These are phyloP conservation scores for Hippolais icterina DNA, from an alignment of 2,113 vertebrate genomes.

Conservation along the genomic window DNA sequence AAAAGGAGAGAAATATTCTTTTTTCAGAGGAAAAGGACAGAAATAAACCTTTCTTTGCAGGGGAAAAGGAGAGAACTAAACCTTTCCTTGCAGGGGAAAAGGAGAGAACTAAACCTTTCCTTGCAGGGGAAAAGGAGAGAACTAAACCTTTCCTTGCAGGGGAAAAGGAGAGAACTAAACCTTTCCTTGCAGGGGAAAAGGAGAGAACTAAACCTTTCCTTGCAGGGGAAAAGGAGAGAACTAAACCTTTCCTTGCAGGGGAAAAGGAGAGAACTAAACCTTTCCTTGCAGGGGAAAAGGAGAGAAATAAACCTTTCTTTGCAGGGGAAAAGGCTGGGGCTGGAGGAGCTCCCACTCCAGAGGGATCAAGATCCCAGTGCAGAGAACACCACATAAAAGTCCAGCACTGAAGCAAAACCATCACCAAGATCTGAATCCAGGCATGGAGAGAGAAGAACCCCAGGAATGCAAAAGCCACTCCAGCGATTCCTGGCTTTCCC, in stretches of 20 bases:
- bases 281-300: not conserved
- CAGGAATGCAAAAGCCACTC: not conserved
- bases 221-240: not conserved
- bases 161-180: not conserved
- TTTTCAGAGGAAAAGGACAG: not conserved
- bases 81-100: not conserved
- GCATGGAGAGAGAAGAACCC: fast-evolving
- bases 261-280: not conserved
- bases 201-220: too few relatives aligned
- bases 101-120: not conserved
- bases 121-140: not conserved
- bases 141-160: not conserved
- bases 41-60: not conserved
- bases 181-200: not conserved
- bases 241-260: not conserved
- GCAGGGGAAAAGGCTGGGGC: not conserved
- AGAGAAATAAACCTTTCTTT: not conserved
- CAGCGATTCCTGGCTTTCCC: not conserved
- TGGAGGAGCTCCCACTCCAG: not conserved
- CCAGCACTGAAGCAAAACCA: not conserved
- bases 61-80: not conserved
- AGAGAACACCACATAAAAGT: not conserved
- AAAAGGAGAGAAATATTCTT: not conserved
- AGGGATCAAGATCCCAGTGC: not conserved
- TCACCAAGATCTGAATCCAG: not conserved